Percentiles rank a stretch among this genome's conserved stretches.
Conservation (phyloP, 2,113 vertebrate species). For the Pluvianellus socialis region DNA sequence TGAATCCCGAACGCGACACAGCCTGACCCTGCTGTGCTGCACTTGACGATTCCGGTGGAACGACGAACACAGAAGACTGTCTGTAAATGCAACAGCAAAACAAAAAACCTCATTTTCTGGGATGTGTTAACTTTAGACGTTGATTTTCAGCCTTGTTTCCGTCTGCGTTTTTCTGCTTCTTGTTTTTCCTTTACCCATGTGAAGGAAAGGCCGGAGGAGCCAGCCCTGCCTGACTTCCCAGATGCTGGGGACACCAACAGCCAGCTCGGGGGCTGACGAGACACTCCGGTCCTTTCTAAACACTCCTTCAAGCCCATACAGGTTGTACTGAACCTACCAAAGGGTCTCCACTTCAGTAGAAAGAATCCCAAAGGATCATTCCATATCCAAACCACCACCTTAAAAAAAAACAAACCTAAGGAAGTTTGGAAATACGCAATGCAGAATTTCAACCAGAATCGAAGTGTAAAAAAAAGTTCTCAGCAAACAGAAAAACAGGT, state of each 20-base stretch:
- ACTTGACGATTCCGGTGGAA: neutral
- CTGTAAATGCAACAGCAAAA: neutral
- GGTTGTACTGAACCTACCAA: neutral
- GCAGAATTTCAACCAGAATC: neutral
- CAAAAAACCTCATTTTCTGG: neutral
- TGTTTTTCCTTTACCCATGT: neutral
- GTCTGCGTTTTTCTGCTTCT: neutral
- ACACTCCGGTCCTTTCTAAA: neutral
- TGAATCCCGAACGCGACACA: rapidly evolving
- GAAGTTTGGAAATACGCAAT: neutral
- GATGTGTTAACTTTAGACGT: neutral
- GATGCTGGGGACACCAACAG: rapidly evolving
- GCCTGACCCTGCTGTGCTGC: neutral
- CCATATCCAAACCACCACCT: neutral
- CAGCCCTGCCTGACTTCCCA: neutral
- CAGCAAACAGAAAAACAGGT: neutral
- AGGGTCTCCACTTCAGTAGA: neutral
- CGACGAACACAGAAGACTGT: neutral
- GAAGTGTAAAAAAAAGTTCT: neutral
- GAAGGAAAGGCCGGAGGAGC: neutral
- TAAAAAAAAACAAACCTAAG: neutral
- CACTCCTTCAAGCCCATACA: neutral
- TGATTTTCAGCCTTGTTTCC: neutral
- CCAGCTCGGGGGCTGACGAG: neutral
- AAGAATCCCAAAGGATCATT: neutral